Evolutionary conservation across 53 echinoderm and acorn worm species (phyloP), one percentile per base, ranked within the genome.

Genomic region (Antedon mediterranea): DNA sequence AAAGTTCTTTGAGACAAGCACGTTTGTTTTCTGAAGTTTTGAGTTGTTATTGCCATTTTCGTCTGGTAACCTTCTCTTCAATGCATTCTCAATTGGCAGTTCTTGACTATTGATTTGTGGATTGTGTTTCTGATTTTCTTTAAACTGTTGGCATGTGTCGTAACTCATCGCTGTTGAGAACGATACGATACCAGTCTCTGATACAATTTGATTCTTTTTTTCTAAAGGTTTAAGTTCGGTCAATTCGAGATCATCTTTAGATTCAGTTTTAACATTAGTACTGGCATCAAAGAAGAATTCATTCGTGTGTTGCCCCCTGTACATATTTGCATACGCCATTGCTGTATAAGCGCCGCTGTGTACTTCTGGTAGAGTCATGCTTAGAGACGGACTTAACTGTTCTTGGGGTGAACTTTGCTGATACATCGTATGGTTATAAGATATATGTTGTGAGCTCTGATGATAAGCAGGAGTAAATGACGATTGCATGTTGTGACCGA

Each of bases 271-370:
- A 15, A 15, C 14, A 15, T 15, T 26, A 6, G 2, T 57, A 8
- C 2, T 11, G 23, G 2, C 11, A 57, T 57, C 23, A 15, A 3
- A 8, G 2, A 13, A 41, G 5, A 26, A 57, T 2, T 57, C 57
- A 23, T 57, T 8, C 23, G 23, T 57, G 23, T 57, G 23, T 18
- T 57, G 57, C 28, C 90, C 93, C 74, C 95, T 81, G 71, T 95
- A 95, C 26, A 95, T 71, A 72, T 95, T 95, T 20, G 95, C 95
- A 75, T 89, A 95, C 20, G 95, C 95, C 84, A 97, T 81, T 3
- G 97, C 97, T 34, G 91, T 89, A 15, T 87, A 89, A 0, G 97
- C 97, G 2, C 97, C 97, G 31, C 81, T 87, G 77, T 91, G 91
- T 5, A 97, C 97, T 81, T 97, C 97, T 0, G 97, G 97, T 30